Evolutionary conservation across 2,888 invertebrate species (phyloP), one percentile per base, ranked within the genome.

Genomic region (Blastobasis lacticolella): DNA sequence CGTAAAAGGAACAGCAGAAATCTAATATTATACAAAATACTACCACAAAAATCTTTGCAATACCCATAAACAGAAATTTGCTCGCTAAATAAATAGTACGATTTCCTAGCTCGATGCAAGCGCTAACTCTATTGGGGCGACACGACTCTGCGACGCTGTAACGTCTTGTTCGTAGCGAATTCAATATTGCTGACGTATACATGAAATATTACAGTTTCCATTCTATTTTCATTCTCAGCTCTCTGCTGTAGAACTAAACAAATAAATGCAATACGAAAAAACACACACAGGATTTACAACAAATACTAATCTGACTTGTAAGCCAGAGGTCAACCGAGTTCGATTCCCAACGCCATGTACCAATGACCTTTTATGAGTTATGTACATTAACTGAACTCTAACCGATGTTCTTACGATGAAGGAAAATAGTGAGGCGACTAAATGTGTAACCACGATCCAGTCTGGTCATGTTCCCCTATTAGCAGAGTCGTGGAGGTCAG

Each of bases 121-220:
- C 44, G 38, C 45, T 50, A 50, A 50, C 50, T 50, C 42, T 50
- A 50, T 50, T 46, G 46, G 41, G 38, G 7, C 38, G 44, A 49
- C 44, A 44, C 45, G 45, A 37, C 43, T 45, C 45, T 45, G 10
- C 49, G 8, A 10, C 38, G 36, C 10, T 46, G 50, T 45, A 23
- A 50, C 10, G 50, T 38, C 50, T 50, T 46, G 50, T 50, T 50
- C 50, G 46, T 46, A 50, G 50, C 46, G 46, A 50, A 50, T 50
- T 50, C 46, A 50, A 50, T 50, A 50, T 37, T 40, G 10, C 38
- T 10, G 6, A 10, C 43, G 43, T 45, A 43, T 43, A 43, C 37
- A 49, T 49, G 49, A 49, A 49, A 49, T 49, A 43, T 49, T 49
- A 45, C 7, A 45, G 10, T 10, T 45, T 6, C 10, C 6, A 10